Base-by-base conservation (phyloP, 2,113 vertebrate species). In the Cephalopterus ornatus region DNA sequence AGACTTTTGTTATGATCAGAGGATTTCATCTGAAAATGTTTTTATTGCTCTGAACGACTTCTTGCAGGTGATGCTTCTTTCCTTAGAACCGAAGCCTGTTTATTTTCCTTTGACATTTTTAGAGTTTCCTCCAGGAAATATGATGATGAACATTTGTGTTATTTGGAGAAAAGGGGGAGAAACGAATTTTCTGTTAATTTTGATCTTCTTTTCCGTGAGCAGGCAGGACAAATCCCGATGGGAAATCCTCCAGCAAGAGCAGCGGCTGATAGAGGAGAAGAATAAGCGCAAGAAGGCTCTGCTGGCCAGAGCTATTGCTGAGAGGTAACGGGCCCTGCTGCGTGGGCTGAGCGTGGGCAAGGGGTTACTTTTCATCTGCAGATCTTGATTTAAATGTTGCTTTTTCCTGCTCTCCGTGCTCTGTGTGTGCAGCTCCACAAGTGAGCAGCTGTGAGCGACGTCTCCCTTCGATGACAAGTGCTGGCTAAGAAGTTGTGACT, bases 211-310 rank as follows among this genome's bases (percentile, higher is more conserved):
- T 76, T 96, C 82, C 12, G 56, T 82, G 90, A 83, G 37, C 94
- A 99, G 99, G 66, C 98, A 98, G 72, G 99, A 99, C 39, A 99
- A 98, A 91, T 98, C 98, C 11, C 98, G 98, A 39, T 98, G 99
- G 97, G 98, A 99, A 96, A 98, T 98, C 17, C 98, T 99, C 59
- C 99, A 99, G 86, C 98, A 98, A 67, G 99, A 99, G 32, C 99
- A 99, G 27, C 98, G 98, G 50, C 83, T 98, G 23, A 99, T 99
- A 78, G 99, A 99, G 97, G 99, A 99, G 98, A 98, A 98, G 96
- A 99, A 99, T 95, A 99, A 99, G 91, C 98, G 98, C 50, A 99
- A 99, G 96, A 99, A 99, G 97, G 99, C 99, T 86, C 98, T 99
- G 46, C 98, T 99, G 88, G 85, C 99, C 65, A 99, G 98, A 97